These are phyloP conservation scores for Enteromius fasciolatus DNA, from an alignment of 2,797 vertebrate genomes.

Conservation along the genomic window DNA sequence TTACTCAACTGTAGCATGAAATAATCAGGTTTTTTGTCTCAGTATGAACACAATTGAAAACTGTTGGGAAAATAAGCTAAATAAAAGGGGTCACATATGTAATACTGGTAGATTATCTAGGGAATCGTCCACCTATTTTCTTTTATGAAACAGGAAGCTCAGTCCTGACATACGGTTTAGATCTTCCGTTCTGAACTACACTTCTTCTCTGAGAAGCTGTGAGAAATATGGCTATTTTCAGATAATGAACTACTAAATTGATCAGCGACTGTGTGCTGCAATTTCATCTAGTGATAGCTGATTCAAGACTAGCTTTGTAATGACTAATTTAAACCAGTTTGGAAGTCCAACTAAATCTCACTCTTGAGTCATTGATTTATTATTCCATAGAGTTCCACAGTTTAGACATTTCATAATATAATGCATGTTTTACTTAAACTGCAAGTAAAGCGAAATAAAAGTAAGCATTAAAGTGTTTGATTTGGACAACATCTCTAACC, in stretches of 20 bases:
- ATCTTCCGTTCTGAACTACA: not conserved
- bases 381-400: not conserved
- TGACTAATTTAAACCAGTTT: not conserved
- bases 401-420: not conserved
- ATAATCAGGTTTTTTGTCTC: not conserved
- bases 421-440: not conserved
- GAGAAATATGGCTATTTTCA: conserved; percentile 4
- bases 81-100: not conserved
- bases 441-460: conserved; percentile 21
- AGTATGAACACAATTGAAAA: not conserved
- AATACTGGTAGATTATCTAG: not conserved
- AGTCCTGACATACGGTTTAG: not conserved
- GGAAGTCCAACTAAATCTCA: not conserved
- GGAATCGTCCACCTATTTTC: not conserved
- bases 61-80: not conserved
- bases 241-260: conserved; percentile 20
- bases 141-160: not conserved
- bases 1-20: not conserved
- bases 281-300: not conserved
- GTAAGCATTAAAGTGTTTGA: conserved; percentile 1
- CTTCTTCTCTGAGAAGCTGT: not conserved
- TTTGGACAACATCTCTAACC: conserved; percentile 14
- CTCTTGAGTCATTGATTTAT: conserved; percentile 14
- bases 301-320: conserved; percentile 17
- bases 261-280: not conserved